Conservation (phyloP, 2,888 invertebrate genomes). For the Dexiosoma caninum region DNA sequence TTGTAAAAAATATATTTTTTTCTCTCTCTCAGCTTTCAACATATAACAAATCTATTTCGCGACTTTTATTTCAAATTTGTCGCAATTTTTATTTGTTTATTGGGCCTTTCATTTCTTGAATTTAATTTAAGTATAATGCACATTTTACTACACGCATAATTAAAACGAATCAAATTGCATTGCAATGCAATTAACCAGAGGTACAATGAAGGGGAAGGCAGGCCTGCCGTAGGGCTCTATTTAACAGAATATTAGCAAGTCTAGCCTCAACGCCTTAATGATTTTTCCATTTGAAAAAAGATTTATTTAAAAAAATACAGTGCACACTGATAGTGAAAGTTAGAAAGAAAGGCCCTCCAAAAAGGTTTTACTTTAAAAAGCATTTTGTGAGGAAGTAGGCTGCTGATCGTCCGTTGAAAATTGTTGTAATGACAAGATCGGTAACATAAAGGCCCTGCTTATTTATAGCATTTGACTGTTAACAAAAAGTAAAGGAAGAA, state of each 20-base stretch:
- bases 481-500: not conserved
- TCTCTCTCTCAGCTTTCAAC: not conserved
- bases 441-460: not conserved
- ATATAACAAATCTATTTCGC: conserved; percentile 31
- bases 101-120: conserved; percentile 48
- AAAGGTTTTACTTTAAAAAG: too few species aligned
- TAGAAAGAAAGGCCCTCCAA: too few species aligned
- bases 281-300: too few species aligned
- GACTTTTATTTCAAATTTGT: conserved; percentile 29
- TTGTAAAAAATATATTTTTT: conserved; percentile 8
- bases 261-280: too few species aligned
- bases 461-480: not conserved
- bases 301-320: too few species aligned
- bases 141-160: conserved; percentile 63
- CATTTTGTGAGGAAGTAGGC: too few species aligned
- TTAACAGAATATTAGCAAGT: too few species aligned
- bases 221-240: not conserved
- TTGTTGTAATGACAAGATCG: not conserved
- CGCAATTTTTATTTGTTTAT: conserved; percentile 46
- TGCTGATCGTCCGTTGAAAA: too few species aligned
- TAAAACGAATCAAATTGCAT: conserved; percentile 65
- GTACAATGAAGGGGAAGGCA: not conserved
- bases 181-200: conserved; percentile 26
- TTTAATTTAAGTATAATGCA: conserved; percentile 3
- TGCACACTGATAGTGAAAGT: too few species aligned